Evolutionary conservation across 1,140 invertebrate species (phyloP), one percentile per base, ranked within the genome.

Genomic region (Nephila pilipes): DNA sequence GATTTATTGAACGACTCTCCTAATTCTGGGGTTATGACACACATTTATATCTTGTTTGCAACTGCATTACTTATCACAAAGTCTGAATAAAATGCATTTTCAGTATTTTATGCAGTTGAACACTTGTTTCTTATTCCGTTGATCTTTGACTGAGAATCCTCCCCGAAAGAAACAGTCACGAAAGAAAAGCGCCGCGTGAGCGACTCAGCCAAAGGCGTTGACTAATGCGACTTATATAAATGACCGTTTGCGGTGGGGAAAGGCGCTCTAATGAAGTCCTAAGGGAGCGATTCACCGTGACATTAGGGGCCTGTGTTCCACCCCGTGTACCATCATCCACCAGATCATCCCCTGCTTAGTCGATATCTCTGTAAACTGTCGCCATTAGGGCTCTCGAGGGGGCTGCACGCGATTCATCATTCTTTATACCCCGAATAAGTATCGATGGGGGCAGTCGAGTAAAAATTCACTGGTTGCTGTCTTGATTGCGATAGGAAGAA

Each of bases 141-240:
- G 38, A 46, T 65, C 25, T 3, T 29, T 65, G 22, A 29, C 22
- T 65, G 5, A 12, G 12, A 20, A 65, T 2, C 63, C 1, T 58
- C 20, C 14, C 57, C 4, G 0, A n/a, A n/a, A n/a, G n/a, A n/a
- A n/a, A n/a, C n/a, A n/a, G n/a, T n/a, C n/a, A n/a, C n/a, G n/a
- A n/a, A n/a, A n/a, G 69, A 14, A 32, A 32, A 32, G 18, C 5
- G 69, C 18, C 16, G 0, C 12, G 12, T 5, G 25, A 29, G 65
- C 65, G 55, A 2, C 46, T 25, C 36, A 75, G n/a, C n/a, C n/a
- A 75, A 29, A 57, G 88, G 88, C 88, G 65, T 90, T 90, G 88
- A 65, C 88, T 90, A 80, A 79, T 58, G n/a, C 32, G 88, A 80
- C 65, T 80, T 80, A 55, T 80, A 90, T 80, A 90, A 90, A 90